A percentile compares a stretch with the other conserved stretches of the same genome.
Conservation (phyloP, 2,113 vertebrate species). For the Pomatostomus ruficeps region DNA sequence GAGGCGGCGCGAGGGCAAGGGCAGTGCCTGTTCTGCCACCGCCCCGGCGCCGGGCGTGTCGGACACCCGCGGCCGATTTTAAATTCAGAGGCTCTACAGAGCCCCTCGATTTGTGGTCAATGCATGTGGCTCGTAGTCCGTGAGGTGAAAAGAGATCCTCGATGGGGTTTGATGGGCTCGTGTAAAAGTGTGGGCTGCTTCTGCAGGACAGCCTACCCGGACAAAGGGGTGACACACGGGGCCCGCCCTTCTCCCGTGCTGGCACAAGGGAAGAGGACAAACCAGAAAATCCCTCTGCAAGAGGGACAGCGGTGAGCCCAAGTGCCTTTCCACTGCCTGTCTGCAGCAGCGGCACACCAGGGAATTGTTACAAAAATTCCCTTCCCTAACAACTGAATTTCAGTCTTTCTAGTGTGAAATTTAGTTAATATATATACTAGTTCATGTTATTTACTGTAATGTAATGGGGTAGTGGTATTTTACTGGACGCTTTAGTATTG, state of each 20-base stretch:
- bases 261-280: background rate
- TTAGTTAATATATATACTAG: background rate
- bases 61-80: accelerated
- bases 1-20: accelerated
- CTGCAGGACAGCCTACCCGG: background rate
- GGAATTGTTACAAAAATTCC: background rate
- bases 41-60: accelerated
- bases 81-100: background rate
- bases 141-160: background rate
- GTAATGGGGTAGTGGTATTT: background rate
- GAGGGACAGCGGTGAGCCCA: accelerated
- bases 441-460: background rate
- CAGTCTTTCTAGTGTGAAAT: background rate
- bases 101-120: accelerated
- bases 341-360: accelerated
- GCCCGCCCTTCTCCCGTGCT: accelerated
- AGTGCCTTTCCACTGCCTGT: background rate
- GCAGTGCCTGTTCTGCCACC: accelerated
- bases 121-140: accelerated
- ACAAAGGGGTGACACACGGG: too few species aligned
- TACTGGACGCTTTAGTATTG: background rate
- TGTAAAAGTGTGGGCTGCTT: background rate
- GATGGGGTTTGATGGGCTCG: accelerated
- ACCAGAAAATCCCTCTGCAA: background rate
- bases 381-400: background rate